Base-by-base conservation (phyloP, 2,797 vertebrate species). In the Acanthis flammea region DNA sequence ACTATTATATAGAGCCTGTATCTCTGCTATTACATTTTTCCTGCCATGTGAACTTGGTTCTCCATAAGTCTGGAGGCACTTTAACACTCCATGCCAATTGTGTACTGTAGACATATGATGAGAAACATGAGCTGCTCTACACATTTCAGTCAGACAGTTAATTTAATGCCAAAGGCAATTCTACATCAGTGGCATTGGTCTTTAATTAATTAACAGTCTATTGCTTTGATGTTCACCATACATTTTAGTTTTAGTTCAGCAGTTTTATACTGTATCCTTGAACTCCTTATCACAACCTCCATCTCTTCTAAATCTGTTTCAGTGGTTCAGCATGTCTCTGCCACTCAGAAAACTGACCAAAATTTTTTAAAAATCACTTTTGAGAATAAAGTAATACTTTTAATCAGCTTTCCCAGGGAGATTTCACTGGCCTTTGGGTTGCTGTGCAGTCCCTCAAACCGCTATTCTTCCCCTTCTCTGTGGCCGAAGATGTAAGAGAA, bases 341-440 rank as follows among this genome's bases (percentile, higher is more conserved):
- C 63, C 8, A 4, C 39, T 84, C 57, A 58, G 62, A 91, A 44
- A 58, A 87, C 50, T 14, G 14, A 66, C 25, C 1, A 1, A 37
- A 44, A 25, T 12, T 72, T 79, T 85, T 24, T 13, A 48, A 71
- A 89, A 91, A 75, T 86, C 25, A 45, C 47, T 85, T 94, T 91
- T 87, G 35, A 58, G 47, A 88, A 19, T 62, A 68, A 86, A 93
- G 44, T 3, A 4, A 76, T 79, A 78, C 28, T 83, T 92, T 48
- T 21, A 80, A 57, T 83, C 74, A 89, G 62, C 60, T 95, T 97
- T 96, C 91, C 89, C 95, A 97, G 89, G 88, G 92, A 96, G 78
- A 93, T 91, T 94, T 72, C 58, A 78, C 70, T 92, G 92, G 93
- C 91, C 84, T 96, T 95, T 89, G 73, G 50, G 70, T 86, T 96